phyloP scores from a whole-genome alignment of 2,113 vertebrate genomes.

The Quiscalus mexicanus region DNA sequence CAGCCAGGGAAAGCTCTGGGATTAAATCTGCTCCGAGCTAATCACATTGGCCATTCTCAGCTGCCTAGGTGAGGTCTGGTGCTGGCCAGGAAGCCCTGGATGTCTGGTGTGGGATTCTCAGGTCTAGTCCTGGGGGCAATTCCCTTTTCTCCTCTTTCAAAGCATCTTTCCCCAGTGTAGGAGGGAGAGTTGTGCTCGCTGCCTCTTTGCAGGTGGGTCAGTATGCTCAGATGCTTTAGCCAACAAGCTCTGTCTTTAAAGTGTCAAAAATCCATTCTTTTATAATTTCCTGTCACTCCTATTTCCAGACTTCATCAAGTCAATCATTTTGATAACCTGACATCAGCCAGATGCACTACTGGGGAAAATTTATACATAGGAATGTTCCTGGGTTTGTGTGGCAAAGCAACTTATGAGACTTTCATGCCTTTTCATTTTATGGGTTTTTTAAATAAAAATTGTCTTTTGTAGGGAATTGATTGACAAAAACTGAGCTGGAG shows the following conservation, averaged over 20 bases:
- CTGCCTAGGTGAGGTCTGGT: accelerated
- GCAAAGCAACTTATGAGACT: neutral
- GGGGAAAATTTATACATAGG: neutral
- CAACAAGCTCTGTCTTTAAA: neutral
- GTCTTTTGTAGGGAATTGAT: neutral
- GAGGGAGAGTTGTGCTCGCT: neutral
- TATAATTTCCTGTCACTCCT: neutral
- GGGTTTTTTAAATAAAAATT: neutral
- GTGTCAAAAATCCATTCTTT: neutral
- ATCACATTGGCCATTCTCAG: accelerated
- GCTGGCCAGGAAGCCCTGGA: neutral
- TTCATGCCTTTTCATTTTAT: neutral
- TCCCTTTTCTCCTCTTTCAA: neutral
- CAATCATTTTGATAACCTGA: neutral
- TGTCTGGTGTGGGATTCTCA: neutral
- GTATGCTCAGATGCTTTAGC: neutral
- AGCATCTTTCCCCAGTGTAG: neutral
- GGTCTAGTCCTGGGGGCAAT: neutral
- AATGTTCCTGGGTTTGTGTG: neutral
- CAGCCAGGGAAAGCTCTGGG: neutral
- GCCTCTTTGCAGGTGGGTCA: neutral
- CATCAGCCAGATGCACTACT: neutral
- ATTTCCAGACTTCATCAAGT: neutral
- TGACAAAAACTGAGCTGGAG: neutral
- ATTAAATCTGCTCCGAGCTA: neutral